These are phyloP conservation scores for Mus spicilegus DNA, from an alignment of 2,113 vertebrate species.

Conservation along the genomic window DNA sequence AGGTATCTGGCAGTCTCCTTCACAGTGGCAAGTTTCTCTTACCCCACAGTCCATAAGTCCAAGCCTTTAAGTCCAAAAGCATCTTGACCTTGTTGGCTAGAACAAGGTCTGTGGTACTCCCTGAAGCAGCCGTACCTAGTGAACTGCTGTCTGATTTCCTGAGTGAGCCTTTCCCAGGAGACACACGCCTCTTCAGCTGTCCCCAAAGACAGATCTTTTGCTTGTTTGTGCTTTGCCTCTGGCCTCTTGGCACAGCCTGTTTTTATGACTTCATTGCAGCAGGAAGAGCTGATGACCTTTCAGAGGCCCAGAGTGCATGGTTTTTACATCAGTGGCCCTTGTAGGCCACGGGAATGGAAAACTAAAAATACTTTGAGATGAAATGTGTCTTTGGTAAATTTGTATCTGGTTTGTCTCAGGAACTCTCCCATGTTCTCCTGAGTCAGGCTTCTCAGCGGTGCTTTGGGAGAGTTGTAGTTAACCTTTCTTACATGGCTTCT, in stretches of 20 bases:
- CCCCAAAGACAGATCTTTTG: neutral
- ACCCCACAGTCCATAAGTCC: rapidly evolving
- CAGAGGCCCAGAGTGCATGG: neutral
- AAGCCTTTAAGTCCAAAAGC: neutral
- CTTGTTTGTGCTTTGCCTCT: neutral
- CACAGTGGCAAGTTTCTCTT: rapidly evolving
- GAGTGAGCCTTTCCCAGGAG: slow-evolving; percentile 14
- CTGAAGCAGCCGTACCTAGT: neutral
- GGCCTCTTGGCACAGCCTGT: neutral
- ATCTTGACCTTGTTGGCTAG: neutral
- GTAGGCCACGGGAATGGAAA: neutral
- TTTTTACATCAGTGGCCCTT: neutral
- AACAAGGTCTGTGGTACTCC: too few species aligned
- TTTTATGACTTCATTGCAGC: slow-evolving; percentile 12
- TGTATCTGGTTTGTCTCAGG: neutral
- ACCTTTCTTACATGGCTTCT: neutral
- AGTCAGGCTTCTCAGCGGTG: neutral
- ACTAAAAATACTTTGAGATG: neutral
- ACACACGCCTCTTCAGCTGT: neutral
- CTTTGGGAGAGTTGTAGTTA: neutral
- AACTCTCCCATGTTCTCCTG: neutral
- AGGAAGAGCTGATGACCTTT: neutral
- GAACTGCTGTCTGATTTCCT: neutral
- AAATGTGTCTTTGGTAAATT: neutral
- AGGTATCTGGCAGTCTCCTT: neutral